phyloP scores from a whole-genome alignment of 2,888 invertebrate species.

The Coelinius sp. region DNA sequence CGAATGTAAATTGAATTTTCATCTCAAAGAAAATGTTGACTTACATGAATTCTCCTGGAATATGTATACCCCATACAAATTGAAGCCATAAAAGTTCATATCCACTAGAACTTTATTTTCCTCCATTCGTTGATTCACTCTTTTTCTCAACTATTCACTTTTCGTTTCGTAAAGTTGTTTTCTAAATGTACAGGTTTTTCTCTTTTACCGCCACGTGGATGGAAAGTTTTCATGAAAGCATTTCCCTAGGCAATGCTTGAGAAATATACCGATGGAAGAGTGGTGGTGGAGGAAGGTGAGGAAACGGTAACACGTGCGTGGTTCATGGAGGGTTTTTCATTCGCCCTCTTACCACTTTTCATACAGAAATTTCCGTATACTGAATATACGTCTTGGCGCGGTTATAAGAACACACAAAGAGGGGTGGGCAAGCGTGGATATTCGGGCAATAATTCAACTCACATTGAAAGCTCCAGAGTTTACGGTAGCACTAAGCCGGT shows the following conservation, averaged over 20 bases:
- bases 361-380: background rate
- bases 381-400: background rate
- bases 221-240: background rate
- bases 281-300: background rate
- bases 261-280: background rate
- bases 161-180: background rate
- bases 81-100: background rate
- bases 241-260: constrained; percentile 1
- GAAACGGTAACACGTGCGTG: constrained; percentile 5
- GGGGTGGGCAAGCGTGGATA: constrained; percentile 18
- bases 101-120: background rate
- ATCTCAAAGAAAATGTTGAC: background rate
- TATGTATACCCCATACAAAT: background rate
- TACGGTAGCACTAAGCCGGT: constrained; percentile 20
- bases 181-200: background rate
- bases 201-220: background rate
- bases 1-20: no score
- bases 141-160: background rate
- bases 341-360: background rate
- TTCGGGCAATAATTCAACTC: constrained; percentile 40
- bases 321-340: constrained; percentile 12
- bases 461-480: constrained; percentile 39
- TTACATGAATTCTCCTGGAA: background rate
- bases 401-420: constrained; percentile 16
- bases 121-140: background rate